A percentile compares a stretch with the other conserved stretches of the same genome.
These are phyloP conservation scores for Oceanodroma leucorhoa DNA, from an alignment of 2,797 vertebrate species.

Conservation along the genomic window DNA sequence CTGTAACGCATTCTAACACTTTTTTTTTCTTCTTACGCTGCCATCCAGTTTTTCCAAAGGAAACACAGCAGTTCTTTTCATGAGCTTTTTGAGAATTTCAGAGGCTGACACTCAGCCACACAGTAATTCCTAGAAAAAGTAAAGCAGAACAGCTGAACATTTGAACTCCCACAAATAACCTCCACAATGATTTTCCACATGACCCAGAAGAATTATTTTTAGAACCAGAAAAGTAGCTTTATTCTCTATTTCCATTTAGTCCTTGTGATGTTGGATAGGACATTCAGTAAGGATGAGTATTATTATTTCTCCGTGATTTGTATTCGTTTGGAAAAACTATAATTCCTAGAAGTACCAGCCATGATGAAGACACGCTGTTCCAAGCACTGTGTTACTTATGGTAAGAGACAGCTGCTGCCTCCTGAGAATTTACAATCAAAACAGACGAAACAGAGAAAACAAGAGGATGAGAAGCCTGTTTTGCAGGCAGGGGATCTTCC, in stretches of 20 bases:
- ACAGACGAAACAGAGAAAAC: not conserved
- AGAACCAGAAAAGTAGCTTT: constrained; percentile 37
- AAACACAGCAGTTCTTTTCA: constrained; percentile 61
- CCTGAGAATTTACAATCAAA: not conserved
- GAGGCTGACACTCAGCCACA: constrained; percentile 35
- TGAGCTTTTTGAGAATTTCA: constrained; percentile 16
- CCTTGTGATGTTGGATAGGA: constrained; percentile 9
- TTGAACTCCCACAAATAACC: constrained; percentile 61
- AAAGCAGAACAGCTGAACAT: constrained; percentile 61
- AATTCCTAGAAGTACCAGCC: constrained; percentile 60
- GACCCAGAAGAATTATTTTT: constrained; percentile 58
- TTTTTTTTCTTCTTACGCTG: not conserved
- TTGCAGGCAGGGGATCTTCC: not conserved
- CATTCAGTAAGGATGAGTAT: not conserved
- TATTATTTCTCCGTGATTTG: constrained; percentile 10
- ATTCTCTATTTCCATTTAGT: constrained; percentile 40
- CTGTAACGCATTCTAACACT: constrained; percentile 41
- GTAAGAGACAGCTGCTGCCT: not conserved
- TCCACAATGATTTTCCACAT: constrained; percentile 50
- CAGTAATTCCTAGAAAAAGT: constrained; percentile 61
- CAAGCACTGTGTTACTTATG: not conserved
- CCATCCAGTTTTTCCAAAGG: constrained; percentile 60
- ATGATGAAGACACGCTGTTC: constrained; percentile 40
- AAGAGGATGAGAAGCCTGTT: not conserved
- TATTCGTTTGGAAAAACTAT: not conserved